These are phyloP conservation scores for Platanista minor DNA, from an alignment of 2,113 vertebrate genomes.

Conservation along the genomic window DNA sequence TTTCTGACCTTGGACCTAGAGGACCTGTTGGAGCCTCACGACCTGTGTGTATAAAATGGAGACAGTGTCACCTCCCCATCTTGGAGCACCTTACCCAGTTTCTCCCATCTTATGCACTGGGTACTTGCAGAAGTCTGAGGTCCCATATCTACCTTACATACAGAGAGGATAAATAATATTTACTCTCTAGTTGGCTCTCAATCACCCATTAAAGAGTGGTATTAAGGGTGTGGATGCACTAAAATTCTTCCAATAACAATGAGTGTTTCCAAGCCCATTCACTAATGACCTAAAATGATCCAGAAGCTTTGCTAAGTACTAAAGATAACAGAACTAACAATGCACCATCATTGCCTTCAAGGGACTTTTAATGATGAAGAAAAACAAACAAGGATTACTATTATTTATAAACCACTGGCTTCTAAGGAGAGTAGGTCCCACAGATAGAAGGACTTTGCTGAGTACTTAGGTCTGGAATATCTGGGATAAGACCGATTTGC, in stretches of 20 bases:
- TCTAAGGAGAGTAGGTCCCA: not conserved
- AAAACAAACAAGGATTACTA: not conserved
- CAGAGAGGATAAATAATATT: not conserved
- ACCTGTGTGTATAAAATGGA: not conserved
- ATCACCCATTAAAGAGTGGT: not conserved
- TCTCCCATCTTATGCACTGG: not conserved
- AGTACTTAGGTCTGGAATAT: not conserved
- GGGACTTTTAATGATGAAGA: not conserved
- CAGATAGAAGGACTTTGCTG: not conserved
- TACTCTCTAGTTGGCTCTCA: not conserved
- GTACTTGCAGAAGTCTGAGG: not conserved
- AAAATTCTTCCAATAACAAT: not conserved
- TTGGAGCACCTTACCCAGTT: not conserved
- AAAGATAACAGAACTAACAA: not conserved
- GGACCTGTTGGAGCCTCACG: not conserved
- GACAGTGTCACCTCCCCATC: not conserved
- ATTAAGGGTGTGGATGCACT: not conserved
- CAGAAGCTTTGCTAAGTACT: not conserved
- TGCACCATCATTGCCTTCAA: not conserved
- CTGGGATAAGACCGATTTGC: not conserved
- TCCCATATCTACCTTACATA: not conserved
- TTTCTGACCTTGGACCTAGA: slow-evolving; percentile 36
- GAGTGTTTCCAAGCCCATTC: not conserved
- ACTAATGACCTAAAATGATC: not conserved
- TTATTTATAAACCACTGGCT: not conserved